phyloP scores from a whole-genome alignment of 2,113 vertebrate genomes.

The Theristicus caerulescens region DNA sequence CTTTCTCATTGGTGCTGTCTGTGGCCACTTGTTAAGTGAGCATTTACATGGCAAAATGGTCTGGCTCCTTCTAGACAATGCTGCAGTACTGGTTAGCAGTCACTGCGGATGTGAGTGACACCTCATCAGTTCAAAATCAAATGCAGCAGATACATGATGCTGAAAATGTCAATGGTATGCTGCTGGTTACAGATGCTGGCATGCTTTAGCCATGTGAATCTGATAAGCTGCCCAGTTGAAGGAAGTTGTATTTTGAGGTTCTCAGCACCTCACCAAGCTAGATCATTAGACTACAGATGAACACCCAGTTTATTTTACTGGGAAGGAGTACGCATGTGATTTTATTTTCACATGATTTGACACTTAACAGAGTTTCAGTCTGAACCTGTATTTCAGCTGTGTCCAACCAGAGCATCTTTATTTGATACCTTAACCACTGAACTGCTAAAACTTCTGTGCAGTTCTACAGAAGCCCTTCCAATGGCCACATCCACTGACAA shows the following conservation, averaged over 20 bases:
- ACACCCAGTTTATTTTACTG: background rate
- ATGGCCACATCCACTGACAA: background rate
- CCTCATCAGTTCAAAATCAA: background rate
- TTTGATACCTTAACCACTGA: background rate
- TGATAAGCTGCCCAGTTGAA: background rate
- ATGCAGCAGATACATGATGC: background rate
- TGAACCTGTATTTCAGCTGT: background rate
- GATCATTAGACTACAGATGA: background rate
- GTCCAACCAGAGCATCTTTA: background rate
- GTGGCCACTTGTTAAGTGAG: background rate
- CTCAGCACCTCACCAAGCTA: background rate
- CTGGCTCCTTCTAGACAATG: background rate
- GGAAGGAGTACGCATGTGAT: background rate
- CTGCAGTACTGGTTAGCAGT: background rate
- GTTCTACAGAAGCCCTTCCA: background rate
- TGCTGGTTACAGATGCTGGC: background rate
- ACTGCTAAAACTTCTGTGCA: background rate
- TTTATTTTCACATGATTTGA: background rate
- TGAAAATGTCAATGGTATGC: background rate
- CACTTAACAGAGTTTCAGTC: background rate
- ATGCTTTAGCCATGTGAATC: background rate
- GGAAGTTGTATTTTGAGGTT: background rate
- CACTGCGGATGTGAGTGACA: background rate
- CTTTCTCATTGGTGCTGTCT: background rate
- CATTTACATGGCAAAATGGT: background rate